These are phyloP conservation scores for Corydoras maculifer DNA, from an alignment of 2,113 vertebrate genomes.

Conservation along the genomic window DNA sequence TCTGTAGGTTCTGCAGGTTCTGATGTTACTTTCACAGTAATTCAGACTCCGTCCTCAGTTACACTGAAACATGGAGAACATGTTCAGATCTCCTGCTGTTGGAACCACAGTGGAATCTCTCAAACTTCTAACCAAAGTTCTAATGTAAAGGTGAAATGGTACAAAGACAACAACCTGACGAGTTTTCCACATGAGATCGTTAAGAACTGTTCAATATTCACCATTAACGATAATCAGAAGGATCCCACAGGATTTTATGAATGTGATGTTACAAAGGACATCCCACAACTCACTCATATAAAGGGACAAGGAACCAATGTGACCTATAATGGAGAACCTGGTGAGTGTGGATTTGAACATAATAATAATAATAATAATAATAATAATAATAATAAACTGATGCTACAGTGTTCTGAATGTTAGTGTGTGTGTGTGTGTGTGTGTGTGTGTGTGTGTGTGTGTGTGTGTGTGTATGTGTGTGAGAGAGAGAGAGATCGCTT, in stretches of 20 bases:
- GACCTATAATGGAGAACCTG: not conserved
- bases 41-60: slow-evolving; percentile 2
- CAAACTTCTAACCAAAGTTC: too few species aligned
- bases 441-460: too few species aligned
- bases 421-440: too few species aligned
- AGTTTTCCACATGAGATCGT: not conserved
- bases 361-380: not conserved
- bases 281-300: accelerated
- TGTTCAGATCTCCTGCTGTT: slow-evolving; percentile 5
- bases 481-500: too few species aligned
- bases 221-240: not conserved
- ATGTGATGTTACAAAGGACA: slow-evolving; percentile 22
- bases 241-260: not conserved
- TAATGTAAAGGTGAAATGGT: slow-evolving; percentile 9
- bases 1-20: not conserved
- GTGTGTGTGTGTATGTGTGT: too few species aligned
- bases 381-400: not conserved
- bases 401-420: too few species aligned
- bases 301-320: not conserved
- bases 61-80: not conserved
- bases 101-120: not conserved
- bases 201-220: not conserved
- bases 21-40: not conserved
- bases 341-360: not conserved
- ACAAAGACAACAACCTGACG: not conserved